Evolutionary conservation across 2,113 vertebrate species (phyloP).

Genomic region (Setophaga coronata): DNA sequence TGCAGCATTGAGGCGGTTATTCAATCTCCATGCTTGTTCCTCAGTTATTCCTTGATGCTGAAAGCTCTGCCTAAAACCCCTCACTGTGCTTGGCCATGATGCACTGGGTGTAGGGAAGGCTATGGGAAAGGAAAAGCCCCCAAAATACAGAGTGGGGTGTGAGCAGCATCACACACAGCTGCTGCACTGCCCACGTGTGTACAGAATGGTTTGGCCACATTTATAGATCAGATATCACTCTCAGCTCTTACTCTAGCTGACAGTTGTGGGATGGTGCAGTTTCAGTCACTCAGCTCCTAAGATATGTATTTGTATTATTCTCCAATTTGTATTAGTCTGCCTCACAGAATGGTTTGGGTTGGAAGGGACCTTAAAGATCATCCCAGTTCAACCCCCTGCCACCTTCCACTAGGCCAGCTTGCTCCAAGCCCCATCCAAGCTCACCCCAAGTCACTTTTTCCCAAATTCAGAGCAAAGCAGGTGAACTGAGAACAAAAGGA

Average conservation of each 20-base stretch:
- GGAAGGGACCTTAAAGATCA: not conserved
- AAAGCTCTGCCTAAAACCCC: not conserved
- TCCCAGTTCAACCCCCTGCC: not conserved
- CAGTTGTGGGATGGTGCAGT: rapidly evolving
- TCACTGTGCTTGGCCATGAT: not conserved
- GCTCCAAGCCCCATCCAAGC: not conserved
- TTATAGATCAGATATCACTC: not conserved
- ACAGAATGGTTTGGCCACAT: not conserved
- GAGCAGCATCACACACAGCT: not conserved
- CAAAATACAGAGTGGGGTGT: rapidly evolving
- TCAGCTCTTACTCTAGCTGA: not conserved
- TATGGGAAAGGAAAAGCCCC: not conserved
- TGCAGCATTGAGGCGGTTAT: conserved; percentile 42
- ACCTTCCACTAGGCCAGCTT: not conserved
- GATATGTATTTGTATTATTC: not conserved
- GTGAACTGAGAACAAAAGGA: not conserved
- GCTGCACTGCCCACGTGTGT: rapidly evolving
- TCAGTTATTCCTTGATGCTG: not conserved
- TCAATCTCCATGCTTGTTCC: conserved; percentile 22
- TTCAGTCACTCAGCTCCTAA: not conserved
- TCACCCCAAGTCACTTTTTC: not conserved
- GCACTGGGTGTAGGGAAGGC: not conserved
- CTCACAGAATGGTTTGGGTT: not conserved
- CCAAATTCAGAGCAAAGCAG: not conserved
- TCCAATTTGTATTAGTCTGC: not conserved